phyloP scores from a whole-genome alignment of 1,140 invertebrate genomes.

The Drosophila serrata region DNA sequence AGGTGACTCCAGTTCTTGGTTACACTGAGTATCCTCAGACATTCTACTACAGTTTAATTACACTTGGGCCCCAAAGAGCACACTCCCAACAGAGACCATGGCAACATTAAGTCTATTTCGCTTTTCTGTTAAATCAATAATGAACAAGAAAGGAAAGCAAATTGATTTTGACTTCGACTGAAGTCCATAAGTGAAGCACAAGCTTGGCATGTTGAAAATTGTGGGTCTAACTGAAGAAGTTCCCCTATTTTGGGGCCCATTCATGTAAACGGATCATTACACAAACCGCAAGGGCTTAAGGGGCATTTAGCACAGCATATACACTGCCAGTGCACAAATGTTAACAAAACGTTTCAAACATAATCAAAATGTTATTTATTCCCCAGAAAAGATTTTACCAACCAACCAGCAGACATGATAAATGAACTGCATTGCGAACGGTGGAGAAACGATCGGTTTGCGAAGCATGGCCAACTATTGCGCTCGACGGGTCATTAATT shows the following conservation, averaged over 20 bases:
- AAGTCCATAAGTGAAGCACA: slow-evolving; percentile 42
- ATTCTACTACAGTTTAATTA: not conserved
- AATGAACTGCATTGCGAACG: slow-evolving; percentile 56
- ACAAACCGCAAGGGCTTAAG: slow-evolving; percentile 54
- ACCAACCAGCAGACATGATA: slow-evolving; percentile 62
- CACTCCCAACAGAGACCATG: not conserved
- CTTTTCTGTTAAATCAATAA: slow-evolving; percentile 12
- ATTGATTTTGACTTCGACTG: slow-evolving; percentile 9
- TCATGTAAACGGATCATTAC: slow-evolving; percentile 74
- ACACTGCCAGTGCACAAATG: slow-evolving; percentile 13
- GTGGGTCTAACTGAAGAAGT: not conserved
- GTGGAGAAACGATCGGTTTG: slow-evolving; percentile 54
- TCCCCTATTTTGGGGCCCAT: slow-evolving; percentile 10
- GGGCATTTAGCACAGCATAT: slow-evolving; percentile 48
- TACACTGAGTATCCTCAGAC: not conserved
- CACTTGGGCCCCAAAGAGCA: not conserved
- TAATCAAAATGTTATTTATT: slow-evolving; percentile 71
- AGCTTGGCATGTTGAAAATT: slow-evolving; percentile 35
- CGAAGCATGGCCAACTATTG: slow-evolving; percentile 57
- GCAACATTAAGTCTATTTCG: not conserved
- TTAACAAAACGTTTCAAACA: slow-evolving; percentile 60
- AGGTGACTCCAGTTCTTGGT: slow-evolving; percentile 11
- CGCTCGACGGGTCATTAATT: slow-evolving; percentile 72
- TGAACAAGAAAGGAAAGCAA: slow-evolving; percentile 11
- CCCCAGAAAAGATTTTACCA: slow-evolving; percentile 37